Conservation (phyloP, 1,140 invertebrate species). For the Cydia pomonella region DNA sequence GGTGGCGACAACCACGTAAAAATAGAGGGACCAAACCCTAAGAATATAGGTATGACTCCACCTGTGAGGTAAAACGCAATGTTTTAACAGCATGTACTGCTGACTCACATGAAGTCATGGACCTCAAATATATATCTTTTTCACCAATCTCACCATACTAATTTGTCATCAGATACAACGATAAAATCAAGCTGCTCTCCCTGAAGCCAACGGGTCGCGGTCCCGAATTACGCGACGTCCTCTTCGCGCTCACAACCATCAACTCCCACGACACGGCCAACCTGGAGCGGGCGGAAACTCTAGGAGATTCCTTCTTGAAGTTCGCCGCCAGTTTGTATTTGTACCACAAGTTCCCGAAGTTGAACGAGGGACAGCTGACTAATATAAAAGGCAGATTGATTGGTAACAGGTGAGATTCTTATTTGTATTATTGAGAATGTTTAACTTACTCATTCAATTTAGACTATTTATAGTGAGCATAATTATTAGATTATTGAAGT, state of each 20-base stretch:
- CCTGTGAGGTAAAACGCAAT: too few species aligned
- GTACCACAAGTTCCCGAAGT: constrained; percentile 84
- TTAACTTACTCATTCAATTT: too few species aligned
- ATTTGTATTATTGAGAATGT: background rate
- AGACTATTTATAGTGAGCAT: too few species aligned
- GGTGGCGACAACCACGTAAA: too few species aligned
- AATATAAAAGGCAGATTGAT: constrained; percentile 88
- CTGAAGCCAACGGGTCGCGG: constrained; percentile 46
- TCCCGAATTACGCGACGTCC: constrained; percentile 68
- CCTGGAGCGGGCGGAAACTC: constrained; percentile 90
- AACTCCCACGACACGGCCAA: constrained; percentile 89
- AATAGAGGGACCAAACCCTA: too few species aligned
- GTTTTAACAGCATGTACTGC: too few species aligned
- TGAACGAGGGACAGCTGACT: constrained; percentile 90
- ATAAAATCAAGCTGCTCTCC: constrained; percentile 53
- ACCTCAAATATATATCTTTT: too few species aligned
- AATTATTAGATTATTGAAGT: too few species aligned
- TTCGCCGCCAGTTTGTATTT: constrained; percentile 88
- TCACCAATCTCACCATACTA: background rate
- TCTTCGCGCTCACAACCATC: constrained; percentile 87
- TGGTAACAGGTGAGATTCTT: constrained; percentile 87
- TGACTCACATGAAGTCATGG: too few species aligned
- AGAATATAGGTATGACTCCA: too few species aligned
- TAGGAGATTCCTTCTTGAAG: constrained; percentile 95
- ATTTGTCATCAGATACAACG: constrained; percentile 54